A percentile compares a stretch with the other conserved stretches of the same genome.
Evolutionary conservation across 2,888 invertebrate species (phyloP).

Genomic region (Lathronympha strigana): DNA sequence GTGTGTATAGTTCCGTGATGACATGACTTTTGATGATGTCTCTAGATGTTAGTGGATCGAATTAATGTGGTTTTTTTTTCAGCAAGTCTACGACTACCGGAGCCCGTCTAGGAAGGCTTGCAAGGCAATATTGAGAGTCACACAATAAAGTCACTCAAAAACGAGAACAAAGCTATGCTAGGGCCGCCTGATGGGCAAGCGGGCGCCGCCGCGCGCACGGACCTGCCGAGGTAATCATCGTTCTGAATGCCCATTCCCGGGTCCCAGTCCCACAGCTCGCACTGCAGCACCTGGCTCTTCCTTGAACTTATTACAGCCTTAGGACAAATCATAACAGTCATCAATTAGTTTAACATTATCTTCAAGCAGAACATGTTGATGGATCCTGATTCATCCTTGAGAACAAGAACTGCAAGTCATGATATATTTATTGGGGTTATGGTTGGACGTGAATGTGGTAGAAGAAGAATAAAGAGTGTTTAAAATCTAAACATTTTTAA

Average conservation of each 20-base stretch:
- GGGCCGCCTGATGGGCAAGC: conserved; percentile 49
- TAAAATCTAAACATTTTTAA: too few relatives aligned
- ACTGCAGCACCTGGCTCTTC: conserved; percentile 89
- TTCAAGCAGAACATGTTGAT: not conserved
- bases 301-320: conserved; percentile 91
- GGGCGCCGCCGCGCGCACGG: conserved; percentile 60
- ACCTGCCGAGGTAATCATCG: conserved; percentile 95
- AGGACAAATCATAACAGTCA: conserved; percentile 70
- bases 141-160: conserved; percentile 52
- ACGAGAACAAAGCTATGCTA: conserved; percentile 57
- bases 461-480: conserved; percentile 2
- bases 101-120: conserved; percentile 25
- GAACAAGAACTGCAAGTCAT: not conserved
- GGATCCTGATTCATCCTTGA: not conserved
- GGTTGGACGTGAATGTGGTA: not conserved
- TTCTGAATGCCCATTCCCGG: conserved; percentile 90
- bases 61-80: not conserved
- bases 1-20: not conserved
- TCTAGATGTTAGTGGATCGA: conserved; percentile 3
- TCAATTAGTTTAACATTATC: conserved; percentile 45
- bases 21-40: not conserved
- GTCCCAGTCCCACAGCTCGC: conserved; percentile 94
- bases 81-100: conserved; percentile 12
- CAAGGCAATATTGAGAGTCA: conserved; percentile 58
- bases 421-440: not conserved